phyloP scores from a whole-genome alignment of 1,140 invertebrate genomes.

The Zaprionus gabonicus region DNA sequence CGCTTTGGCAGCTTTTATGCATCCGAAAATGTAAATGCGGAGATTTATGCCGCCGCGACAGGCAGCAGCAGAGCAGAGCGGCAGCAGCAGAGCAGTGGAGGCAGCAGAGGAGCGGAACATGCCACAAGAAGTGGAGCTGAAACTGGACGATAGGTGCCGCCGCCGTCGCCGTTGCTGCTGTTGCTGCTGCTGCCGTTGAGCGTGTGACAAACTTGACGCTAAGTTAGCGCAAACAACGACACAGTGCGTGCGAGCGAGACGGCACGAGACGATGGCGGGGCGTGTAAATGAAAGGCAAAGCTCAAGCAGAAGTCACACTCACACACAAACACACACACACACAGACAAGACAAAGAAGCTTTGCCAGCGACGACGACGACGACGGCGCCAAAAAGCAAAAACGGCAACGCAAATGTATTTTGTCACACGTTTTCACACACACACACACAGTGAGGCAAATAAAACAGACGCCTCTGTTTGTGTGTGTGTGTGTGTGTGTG shows the following conservation, averaged over 20 bases:
- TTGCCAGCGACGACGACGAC: conserved; percentile 31
- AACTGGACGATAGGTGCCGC: conserved; percentile 42
- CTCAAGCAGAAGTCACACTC: conserved; percentile 65
- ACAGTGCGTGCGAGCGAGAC: conserved; percentile 59
- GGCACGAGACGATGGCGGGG: conserved; percentile 53
- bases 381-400: conserved; percentile 64
- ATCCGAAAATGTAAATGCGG: conserved; percentile 73
- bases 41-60: conserved; percentile 55
- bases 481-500: conserved; percentile 33
- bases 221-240: conserved; percentile 67
- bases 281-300: conserved; percentile 80
- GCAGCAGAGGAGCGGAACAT: conserved; percentile 16
- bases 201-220: conserved; percentile 81
- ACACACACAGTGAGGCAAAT: conserved; percentile 12
- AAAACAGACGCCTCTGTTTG: conserved; percentile 35
- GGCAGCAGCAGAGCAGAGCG: conserved; percentile 21
- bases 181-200: conserved; percentile 22
- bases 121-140: conserved; percentile 35
- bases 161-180: conserved; percentile 8
- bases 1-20: conserved; percentile 76
- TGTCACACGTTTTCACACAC: conserved; percentile 78
- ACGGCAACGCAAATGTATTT: conserved; percentile 81
- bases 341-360: conserved; percentile 56
- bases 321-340: conserved; percentile 22
- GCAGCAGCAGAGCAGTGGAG: not conserved